Evolutionary conservation across 2,797 vertebrate species (phyloP).

Genomic region (Cyprinodon diabolis): DNA sequence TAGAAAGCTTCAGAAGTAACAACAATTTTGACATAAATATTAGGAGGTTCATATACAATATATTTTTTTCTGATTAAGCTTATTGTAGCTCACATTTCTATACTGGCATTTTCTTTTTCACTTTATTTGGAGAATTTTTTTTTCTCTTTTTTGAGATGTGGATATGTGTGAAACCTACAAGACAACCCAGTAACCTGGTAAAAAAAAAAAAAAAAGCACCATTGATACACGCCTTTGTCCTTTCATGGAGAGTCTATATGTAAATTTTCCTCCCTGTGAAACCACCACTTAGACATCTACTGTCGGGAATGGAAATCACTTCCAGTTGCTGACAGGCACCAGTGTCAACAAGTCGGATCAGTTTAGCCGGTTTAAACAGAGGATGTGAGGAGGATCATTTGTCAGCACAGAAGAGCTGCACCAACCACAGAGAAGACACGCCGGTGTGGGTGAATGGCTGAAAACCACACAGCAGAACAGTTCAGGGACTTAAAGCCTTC

Average conservation of each 20-base stretch:
- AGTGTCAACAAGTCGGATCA: slow-evolving; percentile 55
- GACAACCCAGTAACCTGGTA: background rate
- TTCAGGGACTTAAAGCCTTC: background rate
- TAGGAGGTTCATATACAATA: no score
- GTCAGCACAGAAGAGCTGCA: background rate
- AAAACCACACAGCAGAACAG: background rate
- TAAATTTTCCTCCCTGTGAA: background rate
- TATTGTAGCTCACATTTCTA: no score
- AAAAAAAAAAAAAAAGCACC: background rate
- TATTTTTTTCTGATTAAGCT: no score
- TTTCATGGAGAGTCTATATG: background rate
- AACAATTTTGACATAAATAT: no score
- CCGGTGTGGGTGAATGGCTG: slow-evolving; percentile 56
- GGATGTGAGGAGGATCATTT: background rate
- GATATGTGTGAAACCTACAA: background rate
- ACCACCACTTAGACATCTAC: background rate
- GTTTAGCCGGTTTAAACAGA: slow-evolving; percentile 30
- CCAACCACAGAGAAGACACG: background rate
- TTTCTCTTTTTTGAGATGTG: background rate
- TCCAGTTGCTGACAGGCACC: background rate
- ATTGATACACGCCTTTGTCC: background rate
- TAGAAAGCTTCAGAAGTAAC: no score
- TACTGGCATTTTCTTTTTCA: no score
- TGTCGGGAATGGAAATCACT: slow-evolving; percentile 8
- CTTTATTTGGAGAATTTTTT: no score